Conservation (phyloP, 2,888 invertebrate species). For the Oligia fasciuncula region DNA sequence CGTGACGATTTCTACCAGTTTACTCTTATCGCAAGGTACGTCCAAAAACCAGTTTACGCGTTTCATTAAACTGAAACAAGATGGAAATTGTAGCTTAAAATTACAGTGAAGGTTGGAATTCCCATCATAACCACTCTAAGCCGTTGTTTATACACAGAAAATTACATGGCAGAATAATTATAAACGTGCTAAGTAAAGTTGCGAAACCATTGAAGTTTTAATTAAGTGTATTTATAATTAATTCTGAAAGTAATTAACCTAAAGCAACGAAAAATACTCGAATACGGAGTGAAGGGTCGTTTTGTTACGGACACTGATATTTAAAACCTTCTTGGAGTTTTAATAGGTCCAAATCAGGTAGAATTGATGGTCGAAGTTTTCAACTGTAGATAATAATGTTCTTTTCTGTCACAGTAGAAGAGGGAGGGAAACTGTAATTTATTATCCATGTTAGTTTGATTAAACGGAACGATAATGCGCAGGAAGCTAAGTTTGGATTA, state of each 20-base stretch:
- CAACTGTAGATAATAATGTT: background rate
- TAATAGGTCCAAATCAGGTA: background rate
- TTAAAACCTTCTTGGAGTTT: background rate
- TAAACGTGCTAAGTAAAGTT: constrained; percentile 27
- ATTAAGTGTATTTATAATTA: constrained; percentile 59
- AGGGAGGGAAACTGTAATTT: background rate
- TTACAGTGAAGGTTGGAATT: background rate
- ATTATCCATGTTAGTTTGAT: background rate
- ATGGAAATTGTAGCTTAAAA: background rate
- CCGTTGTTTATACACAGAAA: constrained; percentile 31
- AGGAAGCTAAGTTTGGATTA: background rate
- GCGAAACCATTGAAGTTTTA: constrained; percentile 55
- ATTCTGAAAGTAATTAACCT: constrained; percentile 53
- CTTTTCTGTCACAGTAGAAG: background rate
- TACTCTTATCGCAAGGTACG: too few species aligned
- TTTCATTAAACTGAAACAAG: background rate
- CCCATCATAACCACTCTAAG: background rate
- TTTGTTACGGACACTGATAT: constrained; percentile 21
- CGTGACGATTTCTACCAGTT: too few species aligned
- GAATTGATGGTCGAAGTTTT: constrained; percentile 10
- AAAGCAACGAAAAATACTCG: constrained; percentile 50
- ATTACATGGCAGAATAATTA: constrained; percentile 50
- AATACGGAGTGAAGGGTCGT: constrained; percentile 12
- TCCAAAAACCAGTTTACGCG: background rate
- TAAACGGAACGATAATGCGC: background rate